Percentiles rank a stretch among this genome's conserved stretches.
phyloP scores from a whole-genome alignment of 2,113 vertebrate genomes.

The Sigmodon hispidus region DNA sequence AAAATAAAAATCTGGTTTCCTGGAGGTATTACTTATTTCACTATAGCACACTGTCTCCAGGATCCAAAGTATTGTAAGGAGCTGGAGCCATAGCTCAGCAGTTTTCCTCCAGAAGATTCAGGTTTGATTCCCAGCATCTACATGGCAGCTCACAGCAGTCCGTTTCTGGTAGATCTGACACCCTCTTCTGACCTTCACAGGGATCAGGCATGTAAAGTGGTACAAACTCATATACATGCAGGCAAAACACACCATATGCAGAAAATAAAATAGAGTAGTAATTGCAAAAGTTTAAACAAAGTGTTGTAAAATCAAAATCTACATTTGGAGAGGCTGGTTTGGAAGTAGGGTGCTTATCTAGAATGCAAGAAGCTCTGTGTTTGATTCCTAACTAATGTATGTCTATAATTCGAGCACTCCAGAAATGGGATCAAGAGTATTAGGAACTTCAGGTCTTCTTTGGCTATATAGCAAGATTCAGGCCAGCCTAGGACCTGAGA shows the following conservation, averaged over 20 bases:
- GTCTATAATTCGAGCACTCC: neutral
- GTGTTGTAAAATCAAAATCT: conserved; percentile 12
- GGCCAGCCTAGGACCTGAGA: neutral
- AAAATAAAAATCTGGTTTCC: neutral
- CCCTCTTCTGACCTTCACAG: neutral
- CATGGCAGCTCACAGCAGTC: neutral
- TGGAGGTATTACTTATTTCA: neutral
- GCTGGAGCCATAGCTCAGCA: neutral
- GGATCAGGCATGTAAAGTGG: neutral
- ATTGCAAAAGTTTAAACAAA: neutral
- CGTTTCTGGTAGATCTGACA: neutral
- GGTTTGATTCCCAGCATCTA: neutral
- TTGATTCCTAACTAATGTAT: neutral
- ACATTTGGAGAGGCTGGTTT: neutral
- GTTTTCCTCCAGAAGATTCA: neutral
- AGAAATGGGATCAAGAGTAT: neutral
- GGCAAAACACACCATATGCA: neutral
- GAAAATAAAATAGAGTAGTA: neutral
- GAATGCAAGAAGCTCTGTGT: neutral
- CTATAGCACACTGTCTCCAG: neutral
- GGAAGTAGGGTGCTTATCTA: neutral
- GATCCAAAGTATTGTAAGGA: neutral
- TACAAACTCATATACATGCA: neutral
- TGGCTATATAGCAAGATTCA: neutral
- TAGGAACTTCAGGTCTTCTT: neutral